phyloP scores from a whole-genome alignment of 2,113 vertebrate species.

The Apus apus region DNA sequence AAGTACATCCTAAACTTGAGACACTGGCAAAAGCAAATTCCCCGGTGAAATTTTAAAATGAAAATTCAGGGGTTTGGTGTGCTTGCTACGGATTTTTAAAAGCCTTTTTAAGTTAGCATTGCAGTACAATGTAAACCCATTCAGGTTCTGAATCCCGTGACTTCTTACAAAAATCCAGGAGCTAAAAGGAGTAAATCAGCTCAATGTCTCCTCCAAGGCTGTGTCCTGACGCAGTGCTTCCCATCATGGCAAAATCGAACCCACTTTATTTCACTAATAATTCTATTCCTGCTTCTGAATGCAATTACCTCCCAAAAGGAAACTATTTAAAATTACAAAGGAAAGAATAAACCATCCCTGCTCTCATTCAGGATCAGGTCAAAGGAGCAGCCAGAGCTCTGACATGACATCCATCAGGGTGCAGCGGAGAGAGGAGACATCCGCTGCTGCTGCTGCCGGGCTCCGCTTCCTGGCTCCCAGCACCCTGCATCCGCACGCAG shows the following conservation, averaged over 20 bases:
- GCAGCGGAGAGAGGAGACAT: not conserved
- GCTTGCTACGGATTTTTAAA: not conserved
- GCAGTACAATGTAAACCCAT: not conserved
- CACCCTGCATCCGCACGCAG: rapidly evolving
- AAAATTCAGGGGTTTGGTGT: not conserved
- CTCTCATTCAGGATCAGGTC: constrained; percentile 12
- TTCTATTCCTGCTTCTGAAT: constrained; percentile 40
- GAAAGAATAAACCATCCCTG: not conserved
- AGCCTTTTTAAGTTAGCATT: not conserved
- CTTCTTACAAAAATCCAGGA: not conserved
- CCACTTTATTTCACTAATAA: constrained; percentile 24
- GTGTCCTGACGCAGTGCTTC: not conserved
- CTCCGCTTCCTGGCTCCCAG: not conserved
- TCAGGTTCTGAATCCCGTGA: not conserved
- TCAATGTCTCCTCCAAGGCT: not conserved
- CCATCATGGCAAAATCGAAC: not conserved
- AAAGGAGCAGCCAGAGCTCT: constrained; percentile 71
- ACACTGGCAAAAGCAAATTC: not conserved
- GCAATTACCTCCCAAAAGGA: constrained; percentile 39
- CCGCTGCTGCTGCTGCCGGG: not conserved
- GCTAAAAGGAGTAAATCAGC: not conserved
- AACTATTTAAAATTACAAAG: constrained; percentile 24
- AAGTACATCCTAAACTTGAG: not conserved
- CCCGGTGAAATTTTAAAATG: not conserved
- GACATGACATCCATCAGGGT: constrained; percentile 63